A percentile compares a stretch with the other conserved stretches of the same genome.
phyloP scores from a whole-genome alignment of 2,797 vertebrate genomes.

The Neosilurus mollespiculum region DNA sequence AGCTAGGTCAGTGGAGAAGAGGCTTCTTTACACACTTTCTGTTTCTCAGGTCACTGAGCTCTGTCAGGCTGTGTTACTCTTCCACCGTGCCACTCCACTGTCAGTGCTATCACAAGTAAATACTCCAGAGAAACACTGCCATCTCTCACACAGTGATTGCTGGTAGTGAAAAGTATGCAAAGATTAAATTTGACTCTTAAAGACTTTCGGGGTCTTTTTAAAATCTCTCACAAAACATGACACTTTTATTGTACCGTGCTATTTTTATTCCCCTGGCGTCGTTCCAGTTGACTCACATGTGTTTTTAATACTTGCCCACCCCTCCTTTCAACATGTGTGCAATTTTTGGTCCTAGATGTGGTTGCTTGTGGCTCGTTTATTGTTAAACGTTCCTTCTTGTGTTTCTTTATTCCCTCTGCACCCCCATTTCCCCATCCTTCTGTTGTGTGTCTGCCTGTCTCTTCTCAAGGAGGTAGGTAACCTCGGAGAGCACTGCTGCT shows the following conservation, averaged over 20 bases:
- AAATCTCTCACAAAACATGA: background rate
- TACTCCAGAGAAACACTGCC: background rate
- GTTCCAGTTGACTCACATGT: conserved; percentile 50
- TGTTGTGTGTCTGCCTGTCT: conserved; percentile 86
- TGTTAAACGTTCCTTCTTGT: conserved; percentile 86
- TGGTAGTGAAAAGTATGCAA: conserved; percentile 37
- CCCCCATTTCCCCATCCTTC: conserved; percentile 71
- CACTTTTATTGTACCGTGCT: conserved; percentile 6
- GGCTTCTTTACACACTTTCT: background rate
- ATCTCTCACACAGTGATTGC: conserved; percentile 3
- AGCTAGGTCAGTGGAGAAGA: conserved; percentile 79
- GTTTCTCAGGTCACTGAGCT: conserved; percentile 8
- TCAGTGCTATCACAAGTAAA: background rate
- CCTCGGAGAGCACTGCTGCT: conserved; percentile 58
- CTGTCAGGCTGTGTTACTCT: conserved; percentile 5
- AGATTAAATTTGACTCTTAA: conserved; percentile 2
- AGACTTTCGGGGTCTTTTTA: background rate
- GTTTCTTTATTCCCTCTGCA: conserved; percentile 83
- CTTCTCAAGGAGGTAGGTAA: conserved; percentile 86
- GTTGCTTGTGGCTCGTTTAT: conserved; percentile 61
- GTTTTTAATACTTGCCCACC: conserved; percentile 51
- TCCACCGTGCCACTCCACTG: conserved; percentile 14
- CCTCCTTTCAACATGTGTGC: conserved; percentile 31
- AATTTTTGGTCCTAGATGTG: conserved; percentile 65
- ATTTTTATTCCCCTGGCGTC: conserved; percentile 35